A percentile compares a stretch with the other conserved stretches of the same genome.
phyloP scores from a whole-genome alignment of 2,797 vertebrate genomes.

The Leptoclinus maculatus region DNA sequence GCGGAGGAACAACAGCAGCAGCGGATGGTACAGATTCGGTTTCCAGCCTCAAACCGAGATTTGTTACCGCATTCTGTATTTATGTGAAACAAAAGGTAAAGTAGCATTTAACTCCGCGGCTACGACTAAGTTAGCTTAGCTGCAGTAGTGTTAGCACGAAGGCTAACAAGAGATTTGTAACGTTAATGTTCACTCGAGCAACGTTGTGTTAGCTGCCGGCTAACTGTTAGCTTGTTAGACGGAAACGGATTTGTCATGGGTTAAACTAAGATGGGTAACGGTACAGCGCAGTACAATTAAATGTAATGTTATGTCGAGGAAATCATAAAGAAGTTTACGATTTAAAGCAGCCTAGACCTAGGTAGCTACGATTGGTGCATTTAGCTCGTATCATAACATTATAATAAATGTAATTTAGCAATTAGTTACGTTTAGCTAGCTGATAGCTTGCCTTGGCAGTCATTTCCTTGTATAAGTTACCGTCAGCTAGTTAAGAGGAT shows the following conservation, averaged over 20 bases:
- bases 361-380: background rate
- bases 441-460: conserved; percentile 21
- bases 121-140: accelerated
- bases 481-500: conserved; percentile 40
- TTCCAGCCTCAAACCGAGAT: conserved; percentile 61
- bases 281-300: background rate
- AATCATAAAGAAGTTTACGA: background rate
- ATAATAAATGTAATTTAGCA: background rate
- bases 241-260: conserved; percentile 71
- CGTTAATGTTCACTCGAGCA: conserved; percentile 12
- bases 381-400: background rate
- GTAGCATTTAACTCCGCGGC: background rate
- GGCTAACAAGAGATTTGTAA: background rate
- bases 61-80: conserved; percentile 40
- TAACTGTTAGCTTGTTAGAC: conserved; percentile 64
- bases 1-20: conserved; percentile 67
- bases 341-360: background rate
- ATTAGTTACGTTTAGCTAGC: conserved; percentile 45
- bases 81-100: conserved; percentile 61
- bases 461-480: conserved; percentile 46
- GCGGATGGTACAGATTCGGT: conserved; percentile 69
- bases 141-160: too few relatives aligned
- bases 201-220: conserved; percentile 59
- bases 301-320: background rate
- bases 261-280: conserved; percentile 59